Evolutionary conservation across 53 echinoderm and acorn worm genomes (phyloP), one percentile per base, ranked within the genome.

Genomic region (Holothuria leucospilota): DNA sequence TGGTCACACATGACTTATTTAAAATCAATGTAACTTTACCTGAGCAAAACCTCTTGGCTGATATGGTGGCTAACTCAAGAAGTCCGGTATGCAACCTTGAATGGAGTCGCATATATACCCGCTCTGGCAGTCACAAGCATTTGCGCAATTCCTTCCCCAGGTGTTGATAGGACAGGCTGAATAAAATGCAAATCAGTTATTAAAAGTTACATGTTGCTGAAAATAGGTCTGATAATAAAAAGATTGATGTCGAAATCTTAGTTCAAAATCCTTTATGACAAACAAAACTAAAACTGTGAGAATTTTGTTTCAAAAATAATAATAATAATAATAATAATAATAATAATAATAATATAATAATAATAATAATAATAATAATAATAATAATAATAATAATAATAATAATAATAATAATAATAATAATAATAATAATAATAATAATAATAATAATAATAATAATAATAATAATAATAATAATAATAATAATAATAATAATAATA

Each of bases 21-120:
- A 2, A 34, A 34, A 34, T 34, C 34, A 34, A 34, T 34, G 3
- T 34, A 34, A 3, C 34, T 34, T 34, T 34, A 34, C 34, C 34
- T 34, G 34, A 34, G 34, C 34, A 3, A 34, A 34, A 34, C 34
- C 3, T 34, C 34, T 3, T 34, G 34, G 34, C 34, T 34, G n/a
- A 34, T 3, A 34, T 34, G 34, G 34, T 34, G 34, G 34, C 34
- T 34, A 34, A 34, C 34, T 34, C 25, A 77, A 18, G 42, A n/a
- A 77, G 25, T 77, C 77, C 26, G 21, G 51, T 21, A 53, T 77
- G 24, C 77, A 77, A 20, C 77, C 77, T 16, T 51, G 8, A 26
- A 77, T 77, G 26, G 77, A 77, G 42, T 77, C 77, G 25, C 77
- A 77, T 28, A 77, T 51, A 21, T 38, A 23, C 0, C 53, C 51